Evolutionary conservation across 2,797 vertebrate species (phyloP).

Genomic region (Helarctos malayanus): DNA sequence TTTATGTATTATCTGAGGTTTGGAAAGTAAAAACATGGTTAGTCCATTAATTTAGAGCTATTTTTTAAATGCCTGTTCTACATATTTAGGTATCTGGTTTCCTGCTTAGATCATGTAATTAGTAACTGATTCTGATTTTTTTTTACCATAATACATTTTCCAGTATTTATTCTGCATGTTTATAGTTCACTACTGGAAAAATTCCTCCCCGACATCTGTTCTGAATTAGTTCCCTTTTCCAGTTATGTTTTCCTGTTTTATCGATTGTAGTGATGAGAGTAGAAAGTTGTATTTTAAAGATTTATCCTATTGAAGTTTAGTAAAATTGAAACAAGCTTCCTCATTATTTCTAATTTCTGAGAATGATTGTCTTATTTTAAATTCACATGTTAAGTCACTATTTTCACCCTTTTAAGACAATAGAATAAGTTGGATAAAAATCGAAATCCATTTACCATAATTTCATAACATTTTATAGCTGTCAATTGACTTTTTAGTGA

Average conservation of each 20-base stretch:
- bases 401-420: constrained; percentile 20
- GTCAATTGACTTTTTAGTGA: constrained; percentile 48
- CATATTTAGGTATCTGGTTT: constrained; percentile 82
- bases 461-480: constrained; percentile 34
- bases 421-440: constrained; percentile 12
- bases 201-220: constrained; percentile 84
- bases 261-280: constrained; percentile 77
- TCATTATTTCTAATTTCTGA: constrained; percentile 66
- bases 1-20: constrained; percentile 60
- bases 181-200: constrained; percentile 80
- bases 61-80: constrained; percentile 75
- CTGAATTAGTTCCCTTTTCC: constrained; percentile 81
- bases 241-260: constrained; percentile 81
- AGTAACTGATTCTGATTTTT: constrained; percentile 80
- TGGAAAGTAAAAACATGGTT: constrained; percentile 69
- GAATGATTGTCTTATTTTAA: constrained; percentile 71
- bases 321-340: constrained; percentile 66
- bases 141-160: constrained; percentile 82
- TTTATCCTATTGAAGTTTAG: constrained; percentile 58
- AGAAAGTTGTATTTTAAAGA: constrained; percentile 76
- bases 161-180: constrained; percentile 79
- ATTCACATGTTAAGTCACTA: constrained; percentile 22
- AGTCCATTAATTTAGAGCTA: constrained; percentile 76
- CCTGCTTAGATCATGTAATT: constrained; percentile 80
- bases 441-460: neutral